Conservation (phyloP, 2,113 vertebrate species). For the Nansenia antarctica region DNA sequence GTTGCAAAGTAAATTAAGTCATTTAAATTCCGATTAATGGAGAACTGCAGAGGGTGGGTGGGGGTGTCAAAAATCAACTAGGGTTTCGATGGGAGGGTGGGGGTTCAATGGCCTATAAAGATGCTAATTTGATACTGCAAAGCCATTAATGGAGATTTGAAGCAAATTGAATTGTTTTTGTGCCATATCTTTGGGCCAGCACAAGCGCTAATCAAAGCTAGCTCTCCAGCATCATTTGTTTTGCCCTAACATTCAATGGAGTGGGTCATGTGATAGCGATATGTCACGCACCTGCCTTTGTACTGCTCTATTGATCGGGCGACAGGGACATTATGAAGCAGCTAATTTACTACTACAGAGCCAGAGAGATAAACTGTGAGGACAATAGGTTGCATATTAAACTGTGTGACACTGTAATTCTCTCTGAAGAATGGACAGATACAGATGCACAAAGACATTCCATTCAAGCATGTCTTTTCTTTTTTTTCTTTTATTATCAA, state of each 20-base stretch:
- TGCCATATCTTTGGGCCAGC: not conserved
- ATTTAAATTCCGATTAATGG: conserved; percentile 69
- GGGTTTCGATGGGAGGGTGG: conserved; percentile 2
- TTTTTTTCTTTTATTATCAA: not conserved
- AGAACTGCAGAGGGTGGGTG: conserved; percentile 37
- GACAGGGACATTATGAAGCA: conserved; percentile 13
- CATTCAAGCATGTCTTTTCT: conserved; percentile 11
- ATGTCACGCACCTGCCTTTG: conserved; percentile 11
- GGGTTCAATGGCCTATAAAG: conserved; percentile 51
- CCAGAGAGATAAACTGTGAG: conserved; percentile 4
- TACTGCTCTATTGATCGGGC: conserved; percentile 5
- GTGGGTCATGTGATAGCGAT: conserved; percentile 19
- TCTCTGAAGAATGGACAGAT: not conserved
- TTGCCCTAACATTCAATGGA: conserved; percentile 36
- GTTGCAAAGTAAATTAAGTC: conserved; percentile 63
- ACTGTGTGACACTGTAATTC: conserved; percentile 7
- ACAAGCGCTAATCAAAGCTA: conserved; percentile 20
- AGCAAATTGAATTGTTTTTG: conserved; percentile 62
- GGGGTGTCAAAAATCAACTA: conserved; percentile 3
- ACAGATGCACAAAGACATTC: not conserved
- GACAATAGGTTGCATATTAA: conserved; percentile 27
- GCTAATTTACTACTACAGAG: conserved; percentile 7
- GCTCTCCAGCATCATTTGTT: conserved; percentile 16
- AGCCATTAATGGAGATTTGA: conserved; percentile 53
- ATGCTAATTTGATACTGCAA: conserved; percentile 62